Percentiles rank a stretch among this genome's conserved stretches.
phyloP scores from a whole-genome alignment of 2,888 invertebrate genomes.

The Hemicrepidius hirtus region DNA sequence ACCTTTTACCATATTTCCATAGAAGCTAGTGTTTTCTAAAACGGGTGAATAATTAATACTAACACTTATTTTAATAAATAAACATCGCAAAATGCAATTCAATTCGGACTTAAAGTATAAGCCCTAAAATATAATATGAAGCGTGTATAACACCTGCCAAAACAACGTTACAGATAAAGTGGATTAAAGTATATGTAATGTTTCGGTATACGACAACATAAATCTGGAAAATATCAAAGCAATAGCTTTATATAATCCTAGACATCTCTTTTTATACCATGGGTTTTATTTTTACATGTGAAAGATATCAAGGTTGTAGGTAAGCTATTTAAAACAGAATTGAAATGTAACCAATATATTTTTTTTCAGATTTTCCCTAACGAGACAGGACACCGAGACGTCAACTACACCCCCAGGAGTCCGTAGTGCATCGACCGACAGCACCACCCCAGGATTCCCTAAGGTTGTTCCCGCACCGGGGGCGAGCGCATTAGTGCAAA shows the following conservation, averaged over 20 bases:
- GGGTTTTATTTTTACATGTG: no score
- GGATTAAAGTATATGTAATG: no score
- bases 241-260: not conserved
- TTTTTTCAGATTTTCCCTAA: constrained; percentile 70
- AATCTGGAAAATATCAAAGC: not conserved
- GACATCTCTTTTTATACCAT: not conserved
- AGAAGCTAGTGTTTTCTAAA: no score
- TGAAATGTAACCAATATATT: constrained; percentile 21
- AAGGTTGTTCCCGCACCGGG: constrained; percentile 84
- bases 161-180: no score
- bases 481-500: constrained; percentile 74
- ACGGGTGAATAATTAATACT: no score
- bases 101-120: no score
- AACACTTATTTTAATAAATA: no score
- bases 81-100: no score
- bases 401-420: constrained; percentile 64
- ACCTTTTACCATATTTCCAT: no score
- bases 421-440: constrained; percentile 70
- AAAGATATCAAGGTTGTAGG: not conserved
- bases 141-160: no score
- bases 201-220: no score
- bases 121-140: no score
- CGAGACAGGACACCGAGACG: constrained; percentile 68
- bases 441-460: constrained; percentile 78
- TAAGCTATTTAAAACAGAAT: not conserved